Conservation (phyloP, 2,888 invertebrate genomes). For the Microdon myrmicae region DNA sequence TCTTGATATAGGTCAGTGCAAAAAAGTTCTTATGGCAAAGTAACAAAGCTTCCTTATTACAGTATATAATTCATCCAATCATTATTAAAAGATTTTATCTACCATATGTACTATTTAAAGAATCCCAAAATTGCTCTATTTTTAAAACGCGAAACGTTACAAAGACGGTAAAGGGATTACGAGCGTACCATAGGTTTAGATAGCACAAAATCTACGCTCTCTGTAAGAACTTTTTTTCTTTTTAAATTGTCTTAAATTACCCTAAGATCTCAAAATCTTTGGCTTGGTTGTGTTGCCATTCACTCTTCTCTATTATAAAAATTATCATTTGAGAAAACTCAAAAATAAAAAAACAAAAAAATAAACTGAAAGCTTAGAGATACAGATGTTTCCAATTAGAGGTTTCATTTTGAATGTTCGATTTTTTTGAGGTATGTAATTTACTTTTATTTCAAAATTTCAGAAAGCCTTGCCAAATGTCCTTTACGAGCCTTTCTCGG, state of each 20-base stretch:
- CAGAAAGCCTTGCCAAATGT: too few relatives aligned
- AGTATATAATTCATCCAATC: neutral
- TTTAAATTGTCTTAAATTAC: constrained; percentile 7
- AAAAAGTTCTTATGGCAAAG: too few relatives aligned
- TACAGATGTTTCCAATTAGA: too few relatives aligned
- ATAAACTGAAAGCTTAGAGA: too few relatives aligned
- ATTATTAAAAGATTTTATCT: neutral
- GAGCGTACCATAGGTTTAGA: too few relatives aligned
- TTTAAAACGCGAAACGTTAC: neutral
- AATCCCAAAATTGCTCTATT: neutral
- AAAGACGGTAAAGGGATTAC: neutral
- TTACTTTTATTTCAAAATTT: too few relatives aligned
- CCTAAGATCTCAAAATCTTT: constrained; percentile 1
- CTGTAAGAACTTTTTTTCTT: neutral
- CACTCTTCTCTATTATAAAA: constrained; percentile 1
- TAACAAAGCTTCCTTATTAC: neutral
- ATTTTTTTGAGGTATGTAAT: too few relatives aligned
- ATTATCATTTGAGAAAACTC: constrained; percentile 1
- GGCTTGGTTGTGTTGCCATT: constrained; percentile 1
- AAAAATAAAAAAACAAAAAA: constrained; percentile 9
- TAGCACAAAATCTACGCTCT: constrained; percentile 5
- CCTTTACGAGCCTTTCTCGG: too few relatives aligned
- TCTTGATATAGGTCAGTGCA: neutral
- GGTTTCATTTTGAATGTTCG: too few relatives aligned
- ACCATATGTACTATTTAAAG: neutral